Percentiles rank a stretch among this genome's conserved stretches.
Conservation (phyloP, 2,888 invertebrate genomes). For the Drosophila neoperkinsi region DNA sequence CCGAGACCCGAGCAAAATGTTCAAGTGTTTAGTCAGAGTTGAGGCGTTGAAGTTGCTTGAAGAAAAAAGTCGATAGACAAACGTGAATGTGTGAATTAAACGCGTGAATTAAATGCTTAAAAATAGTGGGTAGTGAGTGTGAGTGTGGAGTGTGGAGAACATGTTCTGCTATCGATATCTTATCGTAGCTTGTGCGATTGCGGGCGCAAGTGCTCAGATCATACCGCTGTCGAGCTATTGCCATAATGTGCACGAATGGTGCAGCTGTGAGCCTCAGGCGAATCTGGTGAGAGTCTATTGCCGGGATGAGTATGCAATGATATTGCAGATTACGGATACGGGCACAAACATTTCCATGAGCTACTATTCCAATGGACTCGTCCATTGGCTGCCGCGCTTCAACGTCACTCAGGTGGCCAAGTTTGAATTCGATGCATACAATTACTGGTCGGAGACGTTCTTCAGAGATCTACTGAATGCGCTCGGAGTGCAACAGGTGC, state of each 20-base stretch:
- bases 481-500: constrained; percentile 53
- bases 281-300: constrained; percentile 64
- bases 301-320: constrained; percentile 60
- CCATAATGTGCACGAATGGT: constrained; percentile 27
- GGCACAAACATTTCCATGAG: constrained; percentile 59
- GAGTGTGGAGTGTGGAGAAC: constrained; percentile 20
- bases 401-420: constrained; percentile 48
- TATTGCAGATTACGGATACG: constrained; percentile 55
- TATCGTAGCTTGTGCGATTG: constrained; percentile 16
- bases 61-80: constrained; percentile 11
- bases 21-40: constrained; percentile 48
- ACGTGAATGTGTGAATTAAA: not conserved
- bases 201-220: constrained; percentile 46
- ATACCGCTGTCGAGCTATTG: constrained; percentile 65
- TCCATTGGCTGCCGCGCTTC: constrained; percentile 59
- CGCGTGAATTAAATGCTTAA: constrained; percentile 35
- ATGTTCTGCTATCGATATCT: constrained; percentile 46
- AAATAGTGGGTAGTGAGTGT: constrained; percentile 12
- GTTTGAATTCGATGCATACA: constrained; percentile 71
- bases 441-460: constrained; percentile 63
- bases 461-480: constrained; percentile 50
- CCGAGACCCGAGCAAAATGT: constrained; percentile 6
- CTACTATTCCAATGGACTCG: constrained; percentile 43
- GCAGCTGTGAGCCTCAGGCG: constrained; percentile 63
- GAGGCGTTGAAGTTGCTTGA: constrained; percentile 36